Base-by-base conservation (phyloP, 2,888 invertebrate species). In the Mellilla xanthometata region DNA sequence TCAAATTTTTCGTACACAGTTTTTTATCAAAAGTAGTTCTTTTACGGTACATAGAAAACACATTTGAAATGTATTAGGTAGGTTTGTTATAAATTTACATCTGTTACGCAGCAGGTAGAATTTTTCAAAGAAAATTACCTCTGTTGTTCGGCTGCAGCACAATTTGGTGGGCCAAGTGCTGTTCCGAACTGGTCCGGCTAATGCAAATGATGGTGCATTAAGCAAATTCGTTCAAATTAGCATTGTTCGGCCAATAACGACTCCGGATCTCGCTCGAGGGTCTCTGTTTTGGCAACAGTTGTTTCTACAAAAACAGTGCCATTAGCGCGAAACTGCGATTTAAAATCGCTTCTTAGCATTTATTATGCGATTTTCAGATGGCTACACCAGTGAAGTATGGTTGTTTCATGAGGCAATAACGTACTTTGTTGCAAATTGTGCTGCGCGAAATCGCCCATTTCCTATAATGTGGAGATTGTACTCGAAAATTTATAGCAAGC, bases 181-280 rank as follows among this genome's bases (percentile, higher is more conserved):
- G n/a, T n/a, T 51, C 55, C 61, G 61, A 61, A 62, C 54, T 52
- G 50, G 48, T 44, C 28, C 47, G 57, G 61, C 63, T 59, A 63
- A 39, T 64, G 65, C 63, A 81, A 80, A 80, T 77, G 76, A 74
- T 59, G 52, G 63, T 57, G 66, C 72, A 80, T 80, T 80, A 81
- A 76, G 72, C 71, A 74, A 80, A 82, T 82, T 81, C 65, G 67
- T 57, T 54, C 39, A 76, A 80, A 81, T 80, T 81, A 80, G 74
- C 67, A 67, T 59, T 62, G 66, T 66, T 65, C 62, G 68, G 67
- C 65, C 70, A 74, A 78, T 74, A 71, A 69, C 61, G 64, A 66
- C 65, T 65, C 65, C 65, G 66, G 62, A 65, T 66, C 65, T 60
- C 31, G 60, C 68, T 41, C 46, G 58, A 53, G 64, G 54, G 65